Evolutionary conservation across 2,888 invertebrate genomes (phyloP).

Genomic region (Trichogramma dendrolimi): DNA sequence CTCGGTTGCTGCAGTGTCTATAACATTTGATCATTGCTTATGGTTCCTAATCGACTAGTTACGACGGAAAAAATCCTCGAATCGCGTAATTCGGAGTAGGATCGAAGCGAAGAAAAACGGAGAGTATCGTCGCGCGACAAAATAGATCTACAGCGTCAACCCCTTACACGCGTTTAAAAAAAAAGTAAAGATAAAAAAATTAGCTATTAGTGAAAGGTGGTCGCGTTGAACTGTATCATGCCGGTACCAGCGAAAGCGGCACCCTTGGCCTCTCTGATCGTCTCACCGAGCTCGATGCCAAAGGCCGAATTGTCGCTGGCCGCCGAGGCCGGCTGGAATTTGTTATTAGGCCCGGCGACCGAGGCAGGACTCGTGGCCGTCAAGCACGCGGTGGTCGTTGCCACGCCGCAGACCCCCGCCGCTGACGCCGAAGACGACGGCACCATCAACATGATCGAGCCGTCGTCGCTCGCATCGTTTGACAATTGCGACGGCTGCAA

Average conservation of each 20-base stretch:
- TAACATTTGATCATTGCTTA: no score
- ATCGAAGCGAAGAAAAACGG: no score
- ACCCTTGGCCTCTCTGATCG: conserved; percentile 16
- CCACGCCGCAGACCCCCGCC: no score
- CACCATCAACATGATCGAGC: background rate
- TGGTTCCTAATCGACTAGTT: no score
- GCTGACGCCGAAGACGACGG: no score
- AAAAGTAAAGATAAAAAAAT: conserved; percentile 24
- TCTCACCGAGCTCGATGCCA: conserved; percentile 21
- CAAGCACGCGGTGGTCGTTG: no score
- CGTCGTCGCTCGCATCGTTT: no score
- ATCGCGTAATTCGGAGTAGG: no score
- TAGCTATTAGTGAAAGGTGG: conserved; percentile 45
- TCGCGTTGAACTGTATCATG: conserved; percentile 48
- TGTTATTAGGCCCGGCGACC: background rate
- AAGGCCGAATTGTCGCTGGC: conserved; percentile 1
- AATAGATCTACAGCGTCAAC: conserved; percentile 5
- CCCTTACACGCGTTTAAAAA: background rate
- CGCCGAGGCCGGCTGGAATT: background rate
- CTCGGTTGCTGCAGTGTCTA: no score
- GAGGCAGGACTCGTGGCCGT: no score
- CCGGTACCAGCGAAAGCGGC: conserved; percentile 37
- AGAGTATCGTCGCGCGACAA: no score
- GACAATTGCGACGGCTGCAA: background rate
- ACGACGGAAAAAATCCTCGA: no score